Evolutionary conservation across 2,797 vertebrate genomes (phyloP), one percentile per base, ranked within the genome.

Genomic region (Sebastes vulpes): DNA sequence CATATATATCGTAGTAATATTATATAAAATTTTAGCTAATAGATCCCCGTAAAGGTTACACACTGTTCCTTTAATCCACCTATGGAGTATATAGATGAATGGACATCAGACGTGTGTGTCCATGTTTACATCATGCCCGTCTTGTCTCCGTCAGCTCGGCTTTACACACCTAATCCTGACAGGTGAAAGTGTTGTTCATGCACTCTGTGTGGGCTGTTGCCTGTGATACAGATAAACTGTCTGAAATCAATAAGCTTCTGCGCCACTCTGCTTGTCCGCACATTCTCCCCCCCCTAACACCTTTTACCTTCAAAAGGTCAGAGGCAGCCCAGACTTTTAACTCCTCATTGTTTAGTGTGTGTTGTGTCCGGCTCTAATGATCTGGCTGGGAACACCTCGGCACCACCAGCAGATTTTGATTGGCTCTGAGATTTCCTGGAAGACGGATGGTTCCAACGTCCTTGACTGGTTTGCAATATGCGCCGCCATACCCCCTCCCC

Each of bases 181-280:
- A 65, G 65, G 81, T 82, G 76, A 87, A 86, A 75, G 69, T 79
- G 84, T 83, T 85, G 84, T 76, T 74, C 46, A 31, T 59, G 65
- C 29, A 73, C 59, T 65, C 69, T 72, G 80, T 74, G 79, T 69
- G 77, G 35, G 71, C 71, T 73, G 66, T 29, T 18, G 79, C 75
- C 71, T 84, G 86, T 83, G 83, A 91, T 90, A 79, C 64, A 61
- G 85, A 93, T 91, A 89, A 93, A 91, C 90, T 81, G 84, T 69
- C 74, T 77, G 32, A 75, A 89, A 94, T 95, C 92, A 86, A 93
- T 94, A 89, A 29, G 48, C 60, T 56, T 61, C 59, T 60, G 69
- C 50, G 8, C 60, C 74, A 23, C 72, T 79, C 64, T 29, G 48
- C 52, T 66, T 3, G n/a, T 69, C 58, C 6, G 28, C 52, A 21